Evolutionary conservation across 2,888 invertebrate genomes (phyloP).

Genomic region (Eumerus sabulonum): DNA sequence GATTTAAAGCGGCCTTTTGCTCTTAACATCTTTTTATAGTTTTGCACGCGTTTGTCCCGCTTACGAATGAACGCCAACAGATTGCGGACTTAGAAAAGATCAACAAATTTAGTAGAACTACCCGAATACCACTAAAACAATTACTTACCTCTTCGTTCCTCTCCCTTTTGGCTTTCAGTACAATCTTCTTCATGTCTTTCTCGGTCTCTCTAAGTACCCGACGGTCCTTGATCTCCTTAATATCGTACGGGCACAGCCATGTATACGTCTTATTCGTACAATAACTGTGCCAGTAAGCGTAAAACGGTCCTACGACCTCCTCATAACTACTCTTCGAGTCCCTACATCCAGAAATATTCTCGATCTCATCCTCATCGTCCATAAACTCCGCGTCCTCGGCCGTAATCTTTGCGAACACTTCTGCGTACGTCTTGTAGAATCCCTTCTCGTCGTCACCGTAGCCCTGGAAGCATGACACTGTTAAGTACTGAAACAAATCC

Average conservation of each 20-base stretch:
- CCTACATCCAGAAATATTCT: conserved; percentile 90
- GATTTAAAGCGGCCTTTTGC: conserved; percentile 88
- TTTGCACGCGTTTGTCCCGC: conserved; percentile 93
- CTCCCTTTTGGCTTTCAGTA: conserved; percentile 93
- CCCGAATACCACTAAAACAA: not conserved
- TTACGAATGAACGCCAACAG: conserved; percentile 96
- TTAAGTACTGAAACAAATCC: conserved; percentile 95
- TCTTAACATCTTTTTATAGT: conserved; percentile 85
- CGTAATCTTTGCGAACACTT: conserved; percentile 91
- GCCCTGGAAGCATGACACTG: conserved; percentile 93
- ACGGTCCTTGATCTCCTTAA: conserved; percentile 90
- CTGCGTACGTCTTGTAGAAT: conserved; percentile 93
- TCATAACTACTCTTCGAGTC: conserved; percentile 89
- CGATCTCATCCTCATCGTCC: conserved; percentile 85
- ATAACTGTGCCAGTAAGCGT: conserved; percentile 96
- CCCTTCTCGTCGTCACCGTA: conserved; percentile 92
- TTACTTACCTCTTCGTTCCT: conserved; percentile 92
- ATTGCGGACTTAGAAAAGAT: conserved; percentile 82
- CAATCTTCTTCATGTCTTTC: conserved; percentile 96
- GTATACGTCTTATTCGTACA: conserved; percentile 92
- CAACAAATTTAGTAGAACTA: not conserved
- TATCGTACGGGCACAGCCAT: conserved; percentile 96
- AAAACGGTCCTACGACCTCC: conserved; percentile 92
- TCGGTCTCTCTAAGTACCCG: conserved; percentile 90
- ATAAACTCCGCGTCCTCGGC: conserved; percentile 92